Base-by-base conservation (phyloP, 92 coral and sea anemone genomes). In the Epizoanthus rinbou region DNA sequence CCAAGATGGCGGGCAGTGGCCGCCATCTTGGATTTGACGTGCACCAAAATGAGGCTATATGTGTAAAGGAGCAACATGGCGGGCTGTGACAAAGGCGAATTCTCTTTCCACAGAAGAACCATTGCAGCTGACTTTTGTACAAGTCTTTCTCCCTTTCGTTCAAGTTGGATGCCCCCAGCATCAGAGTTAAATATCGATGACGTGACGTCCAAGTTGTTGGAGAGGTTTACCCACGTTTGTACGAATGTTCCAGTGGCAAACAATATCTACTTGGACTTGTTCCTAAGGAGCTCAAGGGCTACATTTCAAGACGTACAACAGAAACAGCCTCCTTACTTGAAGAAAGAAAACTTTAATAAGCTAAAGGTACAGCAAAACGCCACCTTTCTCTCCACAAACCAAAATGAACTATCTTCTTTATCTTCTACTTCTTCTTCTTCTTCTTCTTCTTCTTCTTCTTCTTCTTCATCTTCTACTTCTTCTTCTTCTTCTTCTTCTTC, bases 221-320 rank as follows among this genome's bases (percentile, higher is more conserved):
- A 80, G 41, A 64, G 84, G 74, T 65, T 80, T 21, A 25, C 43
- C n/a, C 84, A 80, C 47, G 75, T 80, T 25, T 80, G 84, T 56
- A 24, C 8, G 28, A 24, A 80, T 24, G 39, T 80, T 17, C 84
- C 84, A 14, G 84, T 80, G 11, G 43, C 52, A n/a, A 35, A 41
- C 11, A 80, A 80, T 71, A 64, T 65, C 37, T 80, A 80, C 74
- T 37, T 80, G n/a, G 84, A 80, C 57, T 22, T 80, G 75, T 80
- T 80, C 37, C 84, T 80, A 24, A 64, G 84, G 39, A 64, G 84
- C 74, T 80, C 84, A 16, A 65, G 84, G 43, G 84, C 22, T 3
- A 80, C 37, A 9, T 19, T 60, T 58, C 60, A 59, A 2, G 84
- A 80, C 16, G 39, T 80, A 28, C 56, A 64, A 39, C 71, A 64